phyloP scores from a whole-genome alignment of 2,113 vertebrate genomes.

The Pimephales promelas region DNA sequence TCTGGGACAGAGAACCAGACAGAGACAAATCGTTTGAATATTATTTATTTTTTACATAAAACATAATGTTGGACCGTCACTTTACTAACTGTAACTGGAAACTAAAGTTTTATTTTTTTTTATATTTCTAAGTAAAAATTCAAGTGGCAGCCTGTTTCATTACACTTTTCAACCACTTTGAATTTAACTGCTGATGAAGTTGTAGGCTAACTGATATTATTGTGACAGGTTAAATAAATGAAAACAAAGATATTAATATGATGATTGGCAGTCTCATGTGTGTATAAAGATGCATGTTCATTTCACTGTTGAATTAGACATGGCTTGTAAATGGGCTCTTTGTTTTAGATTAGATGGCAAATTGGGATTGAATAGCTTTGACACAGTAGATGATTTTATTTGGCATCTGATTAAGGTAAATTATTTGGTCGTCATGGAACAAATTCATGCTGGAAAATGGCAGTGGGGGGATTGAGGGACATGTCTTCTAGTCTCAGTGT shows the following conservation, averaged over 20 bases:
- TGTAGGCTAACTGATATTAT: not conserved
- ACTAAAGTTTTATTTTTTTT: not conserved
- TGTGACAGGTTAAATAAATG: constrained; percentile 10
- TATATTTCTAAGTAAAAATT: not conserved
- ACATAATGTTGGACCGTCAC: not conserved
- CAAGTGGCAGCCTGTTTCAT: constrained; percentile 9
- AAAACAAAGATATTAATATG: not conserved
- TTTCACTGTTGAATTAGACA: not conserved
- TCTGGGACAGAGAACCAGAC: constrained; percentile 9
- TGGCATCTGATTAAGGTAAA: constrained; percentile 6
- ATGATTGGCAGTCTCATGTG: not conserved
- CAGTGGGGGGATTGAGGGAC: not conserved
- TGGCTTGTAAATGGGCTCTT: not conserved
- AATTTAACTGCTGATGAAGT: not conserved
- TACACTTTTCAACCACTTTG: not conserved
- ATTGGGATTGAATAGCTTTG: not conserved
- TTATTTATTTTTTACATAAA: not conserved
- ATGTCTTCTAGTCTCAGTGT: constrained; percentile 8
- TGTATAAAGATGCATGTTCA: constrained; percentile 6
- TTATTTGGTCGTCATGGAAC: constrained; percentile 36
- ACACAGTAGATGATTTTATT: constrained; percentile 12
- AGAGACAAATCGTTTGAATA: not conserved
- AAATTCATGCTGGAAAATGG: constrained; percentile 23
- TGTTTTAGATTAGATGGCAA: not conserved
- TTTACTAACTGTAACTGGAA: not conserved